Evolutionary conservation across 2,888 invertebrate species (phyloP), one percentile per base, ranked within the genome.

Genomic region (Chrysolina oricalcia): DNA sequence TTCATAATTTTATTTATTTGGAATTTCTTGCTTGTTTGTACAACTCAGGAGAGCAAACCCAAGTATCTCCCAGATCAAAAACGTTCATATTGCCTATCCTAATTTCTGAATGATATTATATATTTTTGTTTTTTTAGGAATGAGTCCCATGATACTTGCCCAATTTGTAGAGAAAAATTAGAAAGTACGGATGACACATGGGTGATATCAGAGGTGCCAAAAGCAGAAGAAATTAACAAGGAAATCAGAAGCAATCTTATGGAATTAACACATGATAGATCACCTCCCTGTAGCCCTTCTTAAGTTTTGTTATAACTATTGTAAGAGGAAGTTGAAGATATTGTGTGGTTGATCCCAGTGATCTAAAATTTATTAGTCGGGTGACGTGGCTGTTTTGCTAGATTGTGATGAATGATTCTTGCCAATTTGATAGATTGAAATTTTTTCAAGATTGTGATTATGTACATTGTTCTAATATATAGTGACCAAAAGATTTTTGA

Each of bases 141-240:
- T 87, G 92, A 91, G n/a, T 89, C 90, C 78, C 91, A 93, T 83
- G 92, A 92, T 84, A 93, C 93, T 0, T 94, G 94, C 85, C 94
- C 94, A 0, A 91, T 94, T 74, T 94, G 94, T 83, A 90, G 93
- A 68, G 92, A 92, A 81, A 90, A 89, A 73, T 86, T 94, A 64
- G 90, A 91, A 62, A 92, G 91, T 79, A 91, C 92, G 0, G 92
- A 93, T 80, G 93, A 94, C 74, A 90, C 92, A 0, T 93, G 93
- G 93, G 91, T 92, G 1, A 88, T 93, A 76, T 91, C 92, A 0
- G 92, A 93, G 83, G 89, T 90, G 21, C 93, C 93, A 1, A 91
- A 90, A 67, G 89, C 90, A 11, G 91, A 91, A 69, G 92, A 92
- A 87, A 91, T 92, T 48, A 90, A 89, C 77, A 90, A 91, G 72